phyloP scores from a whole-genome alignment of 2,113 vertebrate species.

The Reinhardtius hippoglossoides region DNA sequence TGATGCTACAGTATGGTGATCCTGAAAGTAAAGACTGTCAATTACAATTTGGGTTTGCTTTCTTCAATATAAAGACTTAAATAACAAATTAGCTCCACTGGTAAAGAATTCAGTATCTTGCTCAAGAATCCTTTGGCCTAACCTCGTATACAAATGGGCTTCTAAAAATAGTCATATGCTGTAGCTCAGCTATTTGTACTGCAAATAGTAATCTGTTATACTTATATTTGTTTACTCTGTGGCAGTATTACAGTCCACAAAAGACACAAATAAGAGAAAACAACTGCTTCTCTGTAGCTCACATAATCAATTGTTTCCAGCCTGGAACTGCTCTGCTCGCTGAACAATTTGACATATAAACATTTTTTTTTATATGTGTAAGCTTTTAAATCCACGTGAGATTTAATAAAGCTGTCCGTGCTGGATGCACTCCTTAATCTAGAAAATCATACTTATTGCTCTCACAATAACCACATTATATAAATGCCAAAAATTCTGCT shows the following conservation, averaged over 20 bases:
- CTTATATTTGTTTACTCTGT: background rate
- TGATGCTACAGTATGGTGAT: background rate
- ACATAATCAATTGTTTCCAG: conserved; percentile 12
- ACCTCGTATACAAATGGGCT: background rate
- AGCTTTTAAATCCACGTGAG: conserved; percentile 19
- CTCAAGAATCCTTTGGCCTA: too few species aligned
- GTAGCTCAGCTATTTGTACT: background rate
- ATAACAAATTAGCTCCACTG: too few species aligned
- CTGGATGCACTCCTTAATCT: background rate
- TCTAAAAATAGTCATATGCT: too few species aligned
- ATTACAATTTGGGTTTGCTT: too few species aligned
- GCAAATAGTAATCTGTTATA: background rate
- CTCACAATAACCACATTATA: conserved; percentile 17
- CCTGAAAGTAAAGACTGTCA: too few species aligned
- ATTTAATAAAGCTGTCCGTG: conserved; percentile 2
- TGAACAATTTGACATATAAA: conserved; percentile 6
- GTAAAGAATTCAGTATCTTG: too few species aligned
- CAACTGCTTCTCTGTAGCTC: conserved; percentile 13
- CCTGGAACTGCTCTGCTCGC: conserved; percentile 5
- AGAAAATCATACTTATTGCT: conserved; percentile 20
- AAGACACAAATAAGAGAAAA: conserved; percentile 1
- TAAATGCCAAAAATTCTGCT: conserved; percentile 15
- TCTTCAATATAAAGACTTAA: too few species aligned
- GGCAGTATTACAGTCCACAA: background rate
- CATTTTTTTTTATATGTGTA: conserved; percentile 16